Percentiles rank a stretch among this genome's conserved stretches.
Evolutionary conservation across 2,797 vertebrate genomes (phyloP).

Genomic region (Spea hammondii): DNA sequence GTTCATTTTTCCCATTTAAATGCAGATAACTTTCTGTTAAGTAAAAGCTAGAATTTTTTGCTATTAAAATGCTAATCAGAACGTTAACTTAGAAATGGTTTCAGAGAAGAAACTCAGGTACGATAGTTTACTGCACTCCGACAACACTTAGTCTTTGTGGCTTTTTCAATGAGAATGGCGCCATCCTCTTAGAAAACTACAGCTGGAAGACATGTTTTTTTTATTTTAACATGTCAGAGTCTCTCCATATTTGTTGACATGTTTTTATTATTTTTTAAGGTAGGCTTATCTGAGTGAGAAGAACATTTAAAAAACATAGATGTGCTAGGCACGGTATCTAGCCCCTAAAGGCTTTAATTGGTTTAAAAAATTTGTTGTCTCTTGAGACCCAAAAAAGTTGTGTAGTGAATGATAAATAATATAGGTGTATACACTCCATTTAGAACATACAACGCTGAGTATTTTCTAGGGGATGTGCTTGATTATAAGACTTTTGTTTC

Average conservation of each 20-base stretch:
- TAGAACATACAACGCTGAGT: no score
- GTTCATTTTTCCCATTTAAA: conserved; percentile 59
- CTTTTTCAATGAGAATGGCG: conserved; percentile 55
- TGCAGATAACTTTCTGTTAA: conserved; percentile 60
- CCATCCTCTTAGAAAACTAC: conserved; percentile 37
- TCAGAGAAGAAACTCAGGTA: conserved; percentile 55
- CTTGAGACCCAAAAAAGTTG: no score
- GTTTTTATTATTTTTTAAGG: no score
- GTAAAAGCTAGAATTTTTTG: conserved; percentile 48
- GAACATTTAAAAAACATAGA: no score
- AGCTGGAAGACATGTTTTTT: conserved; percentile 32
- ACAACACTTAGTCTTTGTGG: conserved; percentile 52
- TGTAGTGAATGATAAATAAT: no score
- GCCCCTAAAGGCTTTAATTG: no score
- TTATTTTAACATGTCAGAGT: conserved; percentile 36
- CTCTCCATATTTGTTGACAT: not conserved
- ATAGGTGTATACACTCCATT: no score
- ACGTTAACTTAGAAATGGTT: conserved; percentile 61
- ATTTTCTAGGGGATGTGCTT: no score
- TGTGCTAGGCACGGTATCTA: no score
- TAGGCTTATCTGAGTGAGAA: no score
- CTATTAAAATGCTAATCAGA: conserved; percentile 68
- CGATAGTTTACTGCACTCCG: conserved; percentile 53
- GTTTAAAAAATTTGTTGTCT: no score
- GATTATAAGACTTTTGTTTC: no score